A percentile compares a stretch with the other conserved stretches of the same genome.
Evolutionary conservation across 30 jellyfish, hydroid and myxozoan genomes (phyloP).

Genomic region (Cassiopea xamachana): DNA sequence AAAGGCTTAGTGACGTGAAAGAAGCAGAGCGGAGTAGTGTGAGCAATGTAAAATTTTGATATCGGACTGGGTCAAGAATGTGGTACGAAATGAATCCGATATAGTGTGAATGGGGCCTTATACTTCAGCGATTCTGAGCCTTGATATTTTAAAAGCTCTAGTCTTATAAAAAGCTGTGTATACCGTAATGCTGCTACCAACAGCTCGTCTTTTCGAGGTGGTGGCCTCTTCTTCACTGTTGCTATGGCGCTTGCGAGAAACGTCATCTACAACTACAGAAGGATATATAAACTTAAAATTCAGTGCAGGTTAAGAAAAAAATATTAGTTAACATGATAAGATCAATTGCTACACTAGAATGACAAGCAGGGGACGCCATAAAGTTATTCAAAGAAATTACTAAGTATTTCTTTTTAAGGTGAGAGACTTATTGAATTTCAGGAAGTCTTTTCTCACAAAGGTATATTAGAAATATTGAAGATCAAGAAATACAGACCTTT

Average conservation of each 20-base stretch:
- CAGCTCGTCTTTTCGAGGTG: constrained; percentile 4
- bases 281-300: neutral
- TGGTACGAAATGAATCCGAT: too few relatives aligned
- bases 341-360: too few relatives aligned
- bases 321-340: too few relatives aligned
- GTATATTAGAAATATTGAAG: too few relatives aligned
- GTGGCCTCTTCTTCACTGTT: neutral
- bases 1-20: too few relatives aligned
- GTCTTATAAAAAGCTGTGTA: neutral
- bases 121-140: too few relatives aligned
- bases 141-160: neutral
- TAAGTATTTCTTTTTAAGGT: neutral
- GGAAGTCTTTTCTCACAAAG: neutral
- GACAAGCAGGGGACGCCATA: neutral
- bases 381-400: neutral
- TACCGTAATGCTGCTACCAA: constrained; percentile 3
- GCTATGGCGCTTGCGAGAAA: constrained; percentile 22
- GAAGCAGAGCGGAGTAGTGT: too few relatives aligned
- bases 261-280: constrained; percentile 4
- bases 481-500: constrained; percentile 12
- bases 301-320: neutral
- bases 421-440: neutral
- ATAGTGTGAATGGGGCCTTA: too few relatives aligned
- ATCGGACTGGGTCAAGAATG: too few relatives aligned
- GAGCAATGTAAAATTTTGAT: too few relatives aligned